Base-by-base conservation (phyloP, 1,140 invertebrate genomes). In the Zophobas atratus region DNA sequence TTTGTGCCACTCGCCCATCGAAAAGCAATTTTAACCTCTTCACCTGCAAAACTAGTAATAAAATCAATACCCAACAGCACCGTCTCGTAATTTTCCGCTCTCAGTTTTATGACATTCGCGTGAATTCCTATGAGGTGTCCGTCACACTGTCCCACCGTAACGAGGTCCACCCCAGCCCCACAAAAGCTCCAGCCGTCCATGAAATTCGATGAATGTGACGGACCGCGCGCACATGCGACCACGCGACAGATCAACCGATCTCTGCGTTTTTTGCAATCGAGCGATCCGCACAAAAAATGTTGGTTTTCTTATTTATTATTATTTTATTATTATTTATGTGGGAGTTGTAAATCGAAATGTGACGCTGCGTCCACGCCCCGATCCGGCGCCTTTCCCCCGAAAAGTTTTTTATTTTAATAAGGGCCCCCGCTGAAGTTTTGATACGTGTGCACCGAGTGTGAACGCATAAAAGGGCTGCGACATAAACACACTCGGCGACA, bases 201-300 rank as follows among this genome's bases (percentile, higher is more conserved):
- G 84, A 85, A 86, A 86, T 86, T 85, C 84, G 84, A 86, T 86
- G 84, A 86, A 86, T 86, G 84, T 84, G 85, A 86, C 85, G 84
- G 81, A 60, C 75, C 79, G 80, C 81, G 83, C 60, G 38, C 82
- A 82, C 83, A 83, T 82, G 81, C 79, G 83, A 82, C 82, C 82
- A 77, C 82, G 77, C 80, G 72, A 77, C 79, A 79, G 79, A 81
- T 79, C 81, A 81, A 80, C 81, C 60, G 60, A 67, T 67, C 43
- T 67, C 33, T 67, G 20, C 5, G 38, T 8, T 39, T 32, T 32
- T 20, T 20, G 20, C 20, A 20, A 20, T 20, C 20, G 20, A 20
- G 20, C 20, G 20, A 20, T 20, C 20, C 4, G 36, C 38, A 67
- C 1, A 57, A 57, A 33, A 67, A 67, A 20, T n/a, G n/a, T n/a